These are phyloP conservation scores for Austrofundulus limnaeus DNA, from an alignment of 2,113 vertebrate species.

Conservation along the genomic window DNA sequence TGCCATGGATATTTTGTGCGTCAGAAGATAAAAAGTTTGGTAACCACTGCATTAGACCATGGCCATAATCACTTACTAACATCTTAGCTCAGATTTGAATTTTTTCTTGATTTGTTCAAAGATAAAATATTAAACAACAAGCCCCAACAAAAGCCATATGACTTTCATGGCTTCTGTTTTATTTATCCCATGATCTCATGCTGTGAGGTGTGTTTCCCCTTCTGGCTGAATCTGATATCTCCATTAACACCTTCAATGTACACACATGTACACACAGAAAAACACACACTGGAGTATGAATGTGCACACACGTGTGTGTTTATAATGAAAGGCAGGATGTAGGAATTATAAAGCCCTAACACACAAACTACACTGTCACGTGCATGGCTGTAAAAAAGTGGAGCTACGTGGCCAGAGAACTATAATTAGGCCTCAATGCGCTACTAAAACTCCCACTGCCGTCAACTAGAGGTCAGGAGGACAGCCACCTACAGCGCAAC, in stretches of 20 bases:
- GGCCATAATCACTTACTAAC: neutral
- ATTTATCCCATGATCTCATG: slow-evolving; percentile 41
- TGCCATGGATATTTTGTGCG: too few species aligned
- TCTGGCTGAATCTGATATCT: slow-evolving; percentile 70
- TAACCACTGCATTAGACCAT: neutral
- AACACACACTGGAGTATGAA: slow-evolving; percentile 43
- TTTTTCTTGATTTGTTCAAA: slow-evolving; percentile 1
- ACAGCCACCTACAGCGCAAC: slow-evolving; percentile 66
- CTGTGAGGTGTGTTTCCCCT: slow-evolving; percentile 46
- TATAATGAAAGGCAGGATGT: slow-evolving; percentile 57
- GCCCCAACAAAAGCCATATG: slow-evolving; percentile 15
- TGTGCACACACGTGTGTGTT: slow-evolving; percentile 40
- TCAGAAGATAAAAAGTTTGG: too few species aligned
- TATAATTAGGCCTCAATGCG: slow-evolving; percentile 78
- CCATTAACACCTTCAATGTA: slow-evolving; percentile 66
- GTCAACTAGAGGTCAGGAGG: slow-evolving; percentile 74
- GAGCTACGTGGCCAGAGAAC: slow-evolving; percentile 60
- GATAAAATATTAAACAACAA: slow-evolving; percentile 2
- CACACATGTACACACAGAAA: slow-evolving; percentile 25
- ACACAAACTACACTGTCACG: slow-evolving; percentile 49
- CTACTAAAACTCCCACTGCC: slow-evolving; percentile 74
- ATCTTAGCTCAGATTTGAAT: neutral
- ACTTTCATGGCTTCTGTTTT: slow-evolving; percentile 48
- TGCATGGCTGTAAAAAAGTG: slow-evolving; percentile 59
- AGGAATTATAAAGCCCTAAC: slow-evolving; percentile 60